Evolutionary conservation across 2,113 vertebrate genomes (phyloP).

Genomic region (Catharus bicknelli): DNA sequence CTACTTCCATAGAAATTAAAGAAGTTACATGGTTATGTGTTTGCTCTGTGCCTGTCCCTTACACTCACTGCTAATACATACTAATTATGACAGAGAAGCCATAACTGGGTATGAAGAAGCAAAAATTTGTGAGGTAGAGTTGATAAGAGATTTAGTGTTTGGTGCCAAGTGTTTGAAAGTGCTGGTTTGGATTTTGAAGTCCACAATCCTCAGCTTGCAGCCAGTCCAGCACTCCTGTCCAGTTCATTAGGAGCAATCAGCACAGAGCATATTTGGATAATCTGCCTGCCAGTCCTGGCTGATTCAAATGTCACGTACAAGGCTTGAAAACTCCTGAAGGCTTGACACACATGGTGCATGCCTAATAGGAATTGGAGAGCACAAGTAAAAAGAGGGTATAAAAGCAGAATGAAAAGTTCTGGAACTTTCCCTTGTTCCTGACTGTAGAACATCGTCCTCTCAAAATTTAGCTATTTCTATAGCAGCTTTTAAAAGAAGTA

Average conservation of each 20-base stretch:
- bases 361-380: not conserved
- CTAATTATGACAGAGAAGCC: not conserved
- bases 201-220: not conserved
- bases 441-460: not conserved
- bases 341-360: not conserved
- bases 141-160: not conserved
- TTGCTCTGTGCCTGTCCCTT: not conserved
- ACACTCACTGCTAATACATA: not conserved
- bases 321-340: not conserved
- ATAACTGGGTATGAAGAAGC: not conserved
- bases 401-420: not conserved
- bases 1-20: not conserved
- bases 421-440: not conserved
- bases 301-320: not conserved
- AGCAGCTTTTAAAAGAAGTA: not conserved
- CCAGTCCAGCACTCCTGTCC: not conserved
- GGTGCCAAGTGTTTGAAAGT: not conserved
- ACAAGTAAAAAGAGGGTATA: not conserved
- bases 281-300: not conserved
- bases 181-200: not conserved
- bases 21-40: not conserved
- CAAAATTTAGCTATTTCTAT: not conserved
- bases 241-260: not conserved
- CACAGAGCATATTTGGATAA: not conserved
- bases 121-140: not conserved